Evolutionary conservation across 1,140 invertebrate species (phyloP).

Genomic region (Portunus trituberculatus): DNA sequence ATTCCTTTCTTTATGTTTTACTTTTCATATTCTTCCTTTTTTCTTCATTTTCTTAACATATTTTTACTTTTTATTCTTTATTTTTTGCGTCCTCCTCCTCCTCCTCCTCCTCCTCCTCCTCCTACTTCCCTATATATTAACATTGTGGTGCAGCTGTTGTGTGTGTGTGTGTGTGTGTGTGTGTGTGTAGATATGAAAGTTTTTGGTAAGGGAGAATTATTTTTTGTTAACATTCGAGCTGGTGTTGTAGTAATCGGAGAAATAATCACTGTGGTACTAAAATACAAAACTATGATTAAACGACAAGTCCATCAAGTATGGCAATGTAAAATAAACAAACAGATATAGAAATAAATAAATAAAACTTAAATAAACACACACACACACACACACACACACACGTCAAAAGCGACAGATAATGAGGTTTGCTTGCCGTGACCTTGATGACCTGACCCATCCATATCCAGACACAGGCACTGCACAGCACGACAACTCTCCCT

Average conservation of each 20-base stretch:
- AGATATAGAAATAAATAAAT: too few species aligned
- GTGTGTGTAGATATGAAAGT: background rate
- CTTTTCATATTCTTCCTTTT: too few species aligned
- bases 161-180: conserved; percentile 20
- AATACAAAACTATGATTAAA: background rate
- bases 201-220: too few species aligned
- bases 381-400: too few species aligned
- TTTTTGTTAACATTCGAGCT: too few species aligned
- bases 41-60: too few species aligned
- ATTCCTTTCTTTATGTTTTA: too few species aligned
- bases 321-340: background rate
- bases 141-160: background rate
- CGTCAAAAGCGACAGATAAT: background rate
- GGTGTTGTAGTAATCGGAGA: background rate
- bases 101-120: too few species aligned
- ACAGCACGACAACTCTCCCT: background rate
- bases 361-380: background rate
- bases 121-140: too few species aligned
- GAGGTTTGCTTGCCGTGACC: background rate
- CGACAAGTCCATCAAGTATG: background rate
- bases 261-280: background rate
- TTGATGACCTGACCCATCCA: background rate
- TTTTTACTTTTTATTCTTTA: too few species aligned
- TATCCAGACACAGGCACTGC: background rate
- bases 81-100: too few species aligned